Conservation (phyloP, 1,140 invertebrate genomes). For the Ips typographus region DNA sequence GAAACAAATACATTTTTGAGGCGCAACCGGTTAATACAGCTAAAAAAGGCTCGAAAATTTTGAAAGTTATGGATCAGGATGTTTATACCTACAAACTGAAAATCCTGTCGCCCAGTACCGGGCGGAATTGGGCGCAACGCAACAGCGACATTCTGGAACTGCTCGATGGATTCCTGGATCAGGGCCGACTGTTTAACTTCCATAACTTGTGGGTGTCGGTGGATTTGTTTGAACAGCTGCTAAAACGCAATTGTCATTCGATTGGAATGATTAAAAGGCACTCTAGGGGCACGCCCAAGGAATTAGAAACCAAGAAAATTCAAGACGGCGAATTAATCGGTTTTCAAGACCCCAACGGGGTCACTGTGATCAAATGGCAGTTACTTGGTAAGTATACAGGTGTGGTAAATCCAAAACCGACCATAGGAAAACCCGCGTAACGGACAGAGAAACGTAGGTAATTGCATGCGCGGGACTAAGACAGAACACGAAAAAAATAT, state of each 20-base stretch:
- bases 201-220: slow-evolving; percentile 21
- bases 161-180: slow-evolving; percentile 16
- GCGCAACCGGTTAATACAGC: neutral
- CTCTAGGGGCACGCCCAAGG: slow-evolving; percentile 16
- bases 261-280: slow-evolving; percentile 26
- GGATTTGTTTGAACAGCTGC: slow-evolving; percentile 13
- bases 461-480: too few relatives aligned
- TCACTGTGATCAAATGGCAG: slow-evolving; percentile 27
- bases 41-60: slow-evolving; percentile 20
- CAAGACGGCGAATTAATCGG: slow-evolving; percentile 20
- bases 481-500: too few relatives aligned
- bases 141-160: slow-evolving; percentile 7
- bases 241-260: slow-evolving; percentile 18
- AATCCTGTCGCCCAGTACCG: neutral
- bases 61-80: slow-evolving; percentile 27
- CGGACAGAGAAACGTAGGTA: too few relatives aligned
- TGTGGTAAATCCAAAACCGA: too few relatives aligned
- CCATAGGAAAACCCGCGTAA: too few relatives aligned
- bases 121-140: neutral
- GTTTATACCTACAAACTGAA: slow-evolving; percentile 23
- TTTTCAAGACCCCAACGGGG: slow-evolving; percentile 13
- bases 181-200: slow-evolving; percentile 23
- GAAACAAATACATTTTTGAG: slow-evolving; percentile 23
- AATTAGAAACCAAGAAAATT: slow-evolving; percentile 4
- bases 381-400: neutral